Conservation (phyloP, 2,888 invertebrate genomes). For the Chelonus formosanus region DNA sequence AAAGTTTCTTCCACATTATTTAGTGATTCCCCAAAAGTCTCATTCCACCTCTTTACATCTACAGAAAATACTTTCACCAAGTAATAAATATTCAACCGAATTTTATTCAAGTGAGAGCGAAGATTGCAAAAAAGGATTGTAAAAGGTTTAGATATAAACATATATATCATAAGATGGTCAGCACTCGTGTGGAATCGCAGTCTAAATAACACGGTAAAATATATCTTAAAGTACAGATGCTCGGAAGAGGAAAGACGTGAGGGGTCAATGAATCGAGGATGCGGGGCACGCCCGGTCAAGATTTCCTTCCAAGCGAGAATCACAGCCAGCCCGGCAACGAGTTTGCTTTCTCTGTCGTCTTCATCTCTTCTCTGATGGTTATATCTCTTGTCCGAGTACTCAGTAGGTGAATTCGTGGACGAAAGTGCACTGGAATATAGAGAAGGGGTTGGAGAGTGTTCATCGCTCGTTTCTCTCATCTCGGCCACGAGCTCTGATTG, state of each 20-base stretch:
- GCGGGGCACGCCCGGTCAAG: slow-evolving; percentile 66
- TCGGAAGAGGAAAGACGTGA: slow-evolving; percentile 4
- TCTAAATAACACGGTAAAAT: slow-evolving; percentile 26
- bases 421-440: slow-evolving; percentile 23
- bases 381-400: slow-evolving; percentile 7
- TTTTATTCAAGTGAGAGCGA: no score
- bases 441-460: slow-evolving; percentile 23
- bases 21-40: no score
- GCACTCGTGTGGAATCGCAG: slow-evolving; percentile 40
- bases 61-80: no score
- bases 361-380: not conserved
- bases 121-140: not conserved
- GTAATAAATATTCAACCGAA: no score
- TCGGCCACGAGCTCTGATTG: slow-evolving; percentile 69
- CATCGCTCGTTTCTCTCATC: slow-evolving; percentile 52
- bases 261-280: slow-evolving; percentile 59
- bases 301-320: slow-evolving; percentile 65
- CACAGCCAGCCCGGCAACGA: slow-evolving; percentile 54
- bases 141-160: not conserved
- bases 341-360: slow-evolving; percentile 24
- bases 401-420: slow-evolving; percentile 15
- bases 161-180: slow-evolving; percentile 20
- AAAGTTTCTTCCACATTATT: no score
- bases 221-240: slow-evolving; percentile 13
- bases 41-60: no score